Evolutionary conservation across 1,140 invertebrate genomes (phyloP), one percentile per base, ranked within the genome.

Genomic region (Eufriesea mexicana): DNA sequence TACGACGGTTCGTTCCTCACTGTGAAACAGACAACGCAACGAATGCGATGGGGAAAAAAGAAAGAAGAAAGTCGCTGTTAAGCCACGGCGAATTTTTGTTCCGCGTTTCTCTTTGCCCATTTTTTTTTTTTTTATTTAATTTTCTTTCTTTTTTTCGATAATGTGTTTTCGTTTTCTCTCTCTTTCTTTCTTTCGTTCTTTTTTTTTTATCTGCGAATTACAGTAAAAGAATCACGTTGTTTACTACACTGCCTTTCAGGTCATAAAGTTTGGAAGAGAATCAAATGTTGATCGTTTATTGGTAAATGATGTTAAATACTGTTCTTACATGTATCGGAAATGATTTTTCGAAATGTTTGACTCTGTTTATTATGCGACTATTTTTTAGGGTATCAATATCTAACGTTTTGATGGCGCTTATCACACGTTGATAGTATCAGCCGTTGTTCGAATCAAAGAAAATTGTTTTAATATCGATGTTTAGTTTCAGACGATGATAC

Each of bases 51-150:
- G 81, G 84, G 73, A 84, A 85, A 51, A 88, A 75, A 55, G 61
- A 88, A 88, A 49, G 83, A 76, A 64, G 54, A 87, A 88, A 64
- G 86, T 87, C 84, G 83, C 81, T 89, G 86, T 91, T 89, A 42
- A 84, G 73, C 84, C 86, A 89, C 89, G 86, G 84, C 85, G 90
- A 91, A 89, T 84, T 54, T 83, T 75, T 74, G 67, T 80, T 61
- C 2, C 10, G 12, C 25, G 35, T 82, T 42, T 84, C n/a, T 75
- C 57, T 45, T 78, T 59, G 55, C 35, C 18, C 70, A 28, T 61
- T 55, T 66, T 68, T 28, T 77, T 70, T 16, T 82, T 70, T 70
- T 74, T 55, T 35, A 28, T 80, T 73, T 79, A 28, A 45, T 49
- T 61, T 28, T 57, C 57, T 74, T 86, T 79, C 55, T 57, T 85